These are phyloP conservation scores for Desmodus rotundus DNA, from an alignment of 2,113 vertebrate genomes.

Conservation along the genomic window DNA sequence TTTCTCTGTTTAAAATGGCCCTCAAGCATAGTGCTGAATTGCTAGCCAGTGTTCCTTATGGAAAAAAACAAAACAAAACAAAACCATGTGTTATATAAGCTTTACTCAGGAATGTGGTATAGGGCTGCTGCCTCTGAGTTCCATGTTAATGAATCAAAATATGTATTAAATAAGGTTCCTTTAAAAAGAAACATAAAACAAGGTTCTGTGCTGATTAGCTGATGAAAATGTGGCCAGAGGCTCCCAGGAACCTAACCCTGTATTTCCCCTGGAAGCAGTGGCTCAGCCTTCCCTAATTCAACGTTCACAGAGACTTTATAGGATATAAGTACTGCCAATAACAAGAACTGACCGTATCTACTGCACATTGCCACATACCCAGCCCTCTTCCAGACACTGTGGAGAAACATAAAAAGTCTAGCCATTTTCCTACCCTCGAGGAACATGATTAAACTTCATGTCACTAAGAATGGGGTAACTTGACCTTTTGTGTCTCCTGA, in stretches of 20 bases:
- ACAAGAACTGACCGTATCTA: not conserved
- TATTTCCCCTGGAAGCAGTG: not conserved
- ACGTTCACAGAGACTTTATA: not conserved
- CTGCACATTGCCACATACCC: fast-evolving
- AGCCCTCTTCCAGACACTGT: not conserved
- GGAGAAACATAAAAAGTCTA: not conserved
- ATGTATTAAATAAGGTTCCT: not conserved
- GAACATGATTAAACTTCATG: not conserved
- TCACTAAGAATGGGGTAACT: not conserved
- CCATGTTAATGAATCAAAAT: not conserved
- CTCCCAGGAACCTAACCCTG: not conserved
- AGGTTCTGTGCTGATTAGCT: not conserved
- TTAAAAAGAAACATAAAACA: not conserved
- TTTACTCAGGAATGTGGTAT: not conserved
- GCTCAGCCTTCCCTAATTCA: not conserved
- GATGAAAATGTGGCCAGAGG: not conserved
- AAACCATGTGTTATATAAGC: too few relatives aligned
- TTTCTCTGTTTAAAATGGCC: not conserved
- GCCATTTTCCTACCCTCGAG: not conserved
- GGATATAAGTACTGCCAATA: fast-evolving
- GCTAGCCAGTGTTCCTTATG: not conserved
- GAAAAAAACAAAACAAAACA: not conserved
- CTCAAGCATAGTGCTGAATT: not conserved
- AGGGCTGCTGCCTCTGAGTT: not conserved
- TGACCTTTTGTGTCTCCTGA: not conserved